These are phyloP conservation scores for Corbicula japonica DNA, from an alignment of 2,888 invertebrate genomes.

Conservation along the genomic window DNA sequence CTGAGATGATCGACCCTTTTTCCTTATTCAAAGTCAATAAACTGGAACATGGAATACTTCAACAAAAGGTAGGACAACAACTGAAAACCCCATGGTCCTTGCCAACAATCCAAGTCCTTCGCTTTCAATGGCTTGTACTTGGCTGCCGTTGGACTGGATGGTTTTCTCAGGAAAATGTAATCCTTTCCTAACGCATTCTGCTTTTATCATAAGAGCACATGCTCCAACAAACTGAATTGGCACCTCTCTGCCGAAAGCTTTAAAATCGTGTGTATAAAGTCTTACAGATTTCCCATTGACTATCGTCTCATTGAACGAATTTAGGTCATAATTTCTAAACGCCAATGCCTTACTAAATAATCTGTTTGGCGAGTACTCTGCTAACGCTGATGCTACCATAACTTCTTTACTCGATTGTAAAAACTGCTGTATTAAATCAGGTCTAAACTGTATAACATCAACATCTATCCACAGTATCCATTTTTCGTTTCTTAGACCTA, in stretches of 20 bases:
- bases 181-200: constrained; percentile 4
- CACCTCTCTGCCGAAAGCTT: neutral
- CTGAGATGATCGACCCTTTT: too few relatives aligned
- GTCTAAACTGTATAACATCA: neutral
- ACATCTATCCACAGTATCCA: constrained; percentile 11
- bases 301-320: neutral
- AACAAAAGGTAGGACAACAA: neutral
- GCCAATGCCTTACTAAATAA: neutral
- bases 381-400: constrained; percentile 3
- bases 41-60: constrained; percentile 4
- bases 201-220: constrained; percentile 1
- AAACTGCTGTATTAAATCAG: constrained; percentile 1
- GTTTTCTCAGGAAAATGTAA: neutral
- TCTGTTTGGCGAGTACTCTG: neutral
- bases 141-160: neutral
- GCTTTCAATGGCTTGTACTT: neutral
- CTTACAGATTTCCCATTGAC: neutral
- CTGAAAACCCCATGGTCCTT: neutral
- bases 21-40: too few relatives aligned
- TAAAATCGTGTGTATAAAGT: neutral
- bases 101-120: constrained; percentile 1
- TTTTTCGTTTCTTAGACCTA: neutral
- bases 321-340: neutral
- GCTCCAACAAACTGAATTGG: neutral
- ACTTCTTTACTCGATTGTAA: constrained; percentile 1